phyloP scores from a whole-genome alignment of 2,888 invertebrate species.

The Linnaemya tessellans region DNA sequence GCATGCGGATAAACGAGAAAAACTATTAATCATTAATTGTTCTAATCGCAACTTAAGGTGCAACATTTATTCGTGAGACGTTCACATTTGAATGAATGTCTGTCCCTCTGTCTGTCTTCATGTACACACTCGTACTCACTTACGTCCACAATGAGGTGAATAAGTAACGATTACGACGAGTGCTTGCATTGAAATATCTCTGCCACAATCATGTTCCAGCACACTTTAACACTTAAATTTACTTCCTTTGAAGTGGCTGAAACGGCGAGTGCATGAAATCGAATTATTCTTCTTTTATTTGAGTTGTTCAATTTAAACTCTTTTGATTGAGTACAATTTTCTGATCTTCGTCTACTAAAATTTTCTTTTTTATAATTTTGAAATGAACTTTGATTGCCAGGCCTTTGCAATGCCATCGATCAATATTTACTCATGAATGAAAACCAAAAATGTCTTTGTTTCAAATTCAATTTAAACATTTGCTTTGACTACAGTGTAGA shows the following conservation, averaged over 20 bases:
- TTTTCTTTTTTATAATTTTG: neutral
- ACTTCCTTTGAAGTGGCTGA: constrained; percentile 18
- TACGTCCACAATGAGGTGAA: constrained; percentile 3
- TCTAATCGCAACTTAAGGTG: constrained; percentile 56
- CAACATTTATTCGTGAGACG: constrained; percentile 41
- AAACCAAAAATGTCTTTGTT: too few species aligned
- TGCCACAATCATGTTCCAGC: constrained; percentile 24
- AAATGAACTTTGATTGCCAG: neutral
- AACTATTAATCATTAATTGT: constrained; percentile 70
- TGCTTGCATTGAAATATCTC: constrained; percentile 6
- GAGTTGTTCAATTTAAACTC: neutral
- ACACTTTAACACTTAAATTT: constrained; percentile 57
- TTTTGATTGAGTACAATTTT: neutral
- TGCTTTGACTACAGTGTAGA: too few species aligned
- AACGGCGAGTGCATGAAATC: neutral
- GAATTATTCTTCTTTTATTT: neutral
- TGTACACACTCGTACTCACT: too few species aligned
- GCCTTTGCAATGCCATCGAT: too few species aligned
- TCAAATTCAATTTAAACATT: too few species aligned
- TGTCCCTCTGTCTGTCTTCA: neutral
- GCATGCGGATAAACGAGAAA: constrained; percentile 20
- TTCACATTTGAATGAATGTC: constrained; percentile 18
- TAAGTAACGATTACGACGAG: constrained; percentile 6
- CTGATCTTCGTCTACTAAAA: neutral
- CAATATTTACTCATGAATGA: too few species aligned